These are phyloP conservation scores for Scaeva pyrastri DNA, from an alignment of 2,888 invertebrate genomes.

Conservation along the genomic window DNA sequence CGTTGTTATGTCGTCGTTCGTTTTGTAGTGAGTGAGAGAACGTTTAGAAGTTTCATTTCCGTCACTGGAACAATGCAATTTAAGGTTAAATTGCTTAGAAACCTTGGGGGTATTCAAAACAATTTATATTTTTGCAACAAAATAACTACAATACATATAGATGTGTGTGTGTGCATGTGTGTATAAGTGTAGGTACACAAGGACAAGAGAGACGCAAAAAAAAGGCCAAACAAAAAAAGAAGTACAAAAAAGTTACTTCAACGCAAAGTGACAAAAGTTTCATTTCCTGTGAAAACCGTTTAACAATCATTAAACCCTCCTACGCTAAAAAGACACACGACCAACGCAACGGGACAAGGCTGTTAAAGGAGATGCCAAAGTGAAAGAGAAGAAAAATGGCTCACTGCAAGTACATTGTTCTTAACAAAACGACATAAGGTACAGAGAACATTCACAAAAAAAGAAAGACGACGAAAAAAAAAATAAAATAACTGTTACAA, in stretches of 20 bases:
- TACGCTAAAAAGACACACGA: conserved; percentile 31
- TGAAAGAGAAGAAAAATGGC: conserved; percentile 37
- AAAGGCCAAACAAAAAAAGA: background rate
- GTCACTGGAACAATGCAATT: conserved; percentile 58
- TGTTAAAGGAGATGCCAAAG: conserved; percentile 4
- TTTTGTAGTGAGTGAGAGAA: background rate
- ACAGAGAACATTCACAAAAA: background rate
- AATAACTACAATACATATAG: conserved; percentile 1
- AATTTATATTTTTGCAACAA: conserved; percentile 32
- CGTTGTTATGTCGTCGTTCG: too few relatives aligned
- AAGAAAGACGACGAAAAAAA: background rate
- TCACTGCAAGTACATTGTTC: conserved; percentile 42
- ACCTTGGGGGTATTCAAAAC: conserved; percentile 56
- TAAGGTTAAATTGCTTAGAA: conserved; percentile 68
- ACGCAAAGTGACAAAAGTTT: conserved; percentile 67
- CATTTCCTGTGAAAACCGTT: conserved; percentile 53
- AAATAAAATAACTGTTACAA: conserved; percentile 18
- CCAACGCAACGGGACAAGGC: conserved; percentile 21
- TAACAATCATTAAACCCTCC: conserved; percentile 64
- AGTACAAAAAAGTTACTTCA: conserved; percentile 30
- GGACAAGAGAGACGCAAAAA: background rate
- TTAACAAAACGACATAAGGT: conserved; percentile 15
- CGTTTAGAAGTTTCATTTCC: conserved; percentile 55
- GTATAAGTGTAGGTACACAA: background rate
- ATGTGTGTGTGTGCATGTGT: background rate